These are phyloP conservation scores for Leptinotarsa lineolata DNA, from an alignment of 1,140 invertebrate species.

Conservation along the genomic window DNA sequence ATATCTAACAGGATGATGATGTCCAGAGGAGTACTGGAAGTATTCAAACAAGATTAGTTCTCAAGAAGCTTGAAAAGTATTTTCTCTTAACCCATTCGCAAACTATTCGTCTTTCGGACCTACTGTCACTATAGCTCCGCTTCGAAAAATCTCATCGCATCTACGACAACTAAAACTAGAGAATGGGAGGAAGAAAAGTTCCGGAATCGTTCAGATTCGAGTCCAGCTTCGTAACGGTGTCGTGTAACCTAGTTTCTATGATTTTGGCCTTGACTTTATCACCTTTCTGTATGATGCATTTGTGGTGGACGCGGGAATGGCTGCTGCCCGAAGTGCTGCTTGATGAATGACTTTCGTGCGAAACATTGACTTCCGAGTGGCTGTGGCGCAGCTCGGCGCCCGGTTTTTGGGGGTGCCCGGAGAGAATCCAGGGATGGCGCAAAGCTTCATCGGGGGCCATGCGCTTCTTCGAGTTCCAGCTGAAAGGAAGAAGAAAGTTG, in stretches of 20 bases:
- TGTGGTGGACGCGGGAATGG: conserved; percentile 49
- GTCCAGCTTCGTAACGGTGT: conserved; percentile 55
- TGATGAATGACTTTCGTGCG: conserved; percentile 49
- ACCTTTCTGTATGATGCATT: conserved; percentile 45
- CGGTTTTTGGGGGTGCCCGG: conserved; percentile 38
- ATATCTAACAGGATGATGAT: too few species aligned
- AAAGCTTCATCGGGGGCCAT: conserved; percentile 90
- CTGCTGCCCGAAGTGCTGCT: conserved; percentile 50
- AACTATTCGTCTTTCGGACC: too few species aligned
- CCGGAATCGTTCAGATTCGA: conserved; percentile 68
- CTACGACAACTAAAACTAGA: conserved; percentile 48
- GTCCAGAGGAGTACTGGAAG: too few species aligned
- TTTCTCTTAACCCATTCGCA: too few species aligned
- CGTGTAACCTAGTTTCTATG: conserved; percentile 48
- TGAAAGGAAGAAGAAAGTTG: conserved; percentile 53
- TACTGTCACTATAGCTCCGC: too few species aligned
- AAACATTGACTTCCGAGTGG: conserved; percentile 53
- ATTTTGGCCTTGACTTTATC: conserved; percentile 54
- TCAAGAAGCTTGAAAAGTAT: too few species aligned
- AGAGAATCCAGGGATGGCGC: conserved; percentile 74
- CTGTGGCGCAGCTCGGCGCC: conserved; percentile 51
- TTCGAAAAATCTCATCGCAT: too few species aligned
- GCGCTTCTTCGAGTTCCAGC: conserved; percentile 91
- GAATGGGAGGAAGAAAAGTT: conserved; percentile 68
- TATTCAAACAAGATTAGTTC: too few species aligned